Percentiles rank a stretch among this genome's conserved stretches.
Conservation (phyloP, 2,113 vertebrate genomes). For the Heptranchias perlo region DNA sequence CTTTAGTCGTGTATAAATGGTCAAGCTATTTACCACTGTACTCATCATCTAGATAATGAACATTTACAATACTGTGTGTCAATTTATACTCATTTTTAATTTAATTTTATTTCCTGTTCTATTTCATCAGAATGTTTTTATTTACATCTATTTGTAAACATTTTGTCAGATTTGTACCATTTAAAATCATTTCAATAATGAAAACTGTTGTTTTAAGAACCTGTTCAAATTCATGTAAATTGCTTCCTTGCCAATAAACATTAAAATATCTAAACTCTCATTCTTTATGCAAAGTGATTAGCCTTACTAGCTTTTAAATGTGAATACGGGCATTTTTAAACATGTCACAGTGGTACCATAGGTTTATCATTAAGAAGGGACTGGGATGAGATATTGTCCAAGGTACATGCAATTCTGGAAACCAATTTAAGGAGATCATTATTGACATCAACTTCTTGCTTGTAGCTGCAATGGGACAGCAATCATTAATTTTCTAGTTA, state of each 20-base stretch:
- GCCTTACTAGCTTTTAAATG: background rate
- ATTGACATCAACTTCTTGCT: background rate
- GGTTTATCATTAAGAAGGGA: background rate
- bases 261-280: background rate
- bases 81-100: background rate
- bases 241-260: conserved; percentile 9
- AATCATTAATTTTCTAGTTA: background rate
- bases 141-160: background rate
- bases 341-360: background rate
- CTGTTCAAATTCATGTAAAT: background rate
- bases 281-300: background rate
- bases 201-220: background rate
- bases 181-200: background rate
- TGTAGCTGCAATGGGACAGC: background rate
- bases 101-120: background rate
- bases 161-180: background rate
- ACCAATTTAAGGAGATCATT: background rate
- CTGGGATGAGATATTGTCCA: background rate
- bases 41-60: background rate
- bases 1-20: background rate
- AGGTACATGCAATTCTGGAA: background rate
- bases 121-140: background rate
- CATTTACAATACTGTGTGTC: background rate
- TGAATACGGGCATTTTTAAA: background rate
- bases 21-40: background rate